Conservation (phyloP, 2,797 vertebrate genomes). For the Myotis pilosus region DNA sequence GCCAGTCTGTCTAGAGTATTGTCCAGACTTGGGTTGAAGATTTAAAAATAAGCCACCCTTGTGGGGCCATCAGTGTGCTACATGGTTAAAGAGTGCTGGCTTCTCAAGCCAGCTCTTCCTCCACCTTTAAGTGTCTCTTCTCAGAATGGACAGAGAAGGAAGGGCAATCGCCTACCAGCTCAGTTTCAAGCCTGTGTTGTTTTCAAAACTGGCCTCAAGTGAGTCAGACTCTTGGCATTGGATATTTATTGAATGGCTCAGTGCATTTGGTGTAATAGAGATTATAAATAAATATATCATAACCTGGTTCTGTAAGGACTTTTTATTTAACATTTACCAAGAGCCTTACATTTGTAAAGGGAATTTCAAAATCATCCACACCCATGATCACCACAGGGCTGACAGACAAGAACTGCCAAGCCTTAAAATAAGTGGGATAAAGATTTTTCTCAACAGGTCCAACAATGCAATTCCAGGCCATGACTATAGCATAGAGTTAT, state of each 20-base stretch:
- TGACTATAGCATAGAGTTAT: neutral
- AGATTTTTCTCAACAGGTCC: conserved; percentile 23
- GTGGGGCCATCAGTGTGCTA: neutral
- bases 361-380: neutral
- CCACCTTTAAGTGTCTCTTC: neutral
- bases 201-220: conserved; percentile 6
- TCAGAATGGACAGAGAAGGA: neutral
- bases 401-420: neutral
- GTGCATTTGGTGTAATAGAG: neutral
- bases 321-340: conserved; percentile 45
- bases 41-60: neutral
- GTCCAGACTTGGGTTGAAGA: neutral
- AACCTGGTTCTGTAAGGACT: neutral
- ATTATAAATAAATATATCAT: conserved; percentile 21
- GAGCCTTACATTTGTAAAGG: neutral
- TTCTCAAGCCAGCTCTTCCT: neutral
- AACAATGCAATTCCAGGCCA: neutral
- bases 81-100: neutral
- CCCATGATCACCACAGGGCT: neutral
- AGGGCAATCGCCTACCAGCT: neutral
- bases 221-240: conserved; percentile 1
- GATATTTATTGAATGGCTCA: neutral
- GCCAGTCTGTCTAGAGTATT: neutral
- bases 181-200: neutral
- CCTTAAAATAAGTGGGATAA: conserved; percentile 19